These are phyloP conservation scores for Limanda limanda DNA, from an alignment of 2,113 vertebrate species.

Conservation along the genomic window DNA sequence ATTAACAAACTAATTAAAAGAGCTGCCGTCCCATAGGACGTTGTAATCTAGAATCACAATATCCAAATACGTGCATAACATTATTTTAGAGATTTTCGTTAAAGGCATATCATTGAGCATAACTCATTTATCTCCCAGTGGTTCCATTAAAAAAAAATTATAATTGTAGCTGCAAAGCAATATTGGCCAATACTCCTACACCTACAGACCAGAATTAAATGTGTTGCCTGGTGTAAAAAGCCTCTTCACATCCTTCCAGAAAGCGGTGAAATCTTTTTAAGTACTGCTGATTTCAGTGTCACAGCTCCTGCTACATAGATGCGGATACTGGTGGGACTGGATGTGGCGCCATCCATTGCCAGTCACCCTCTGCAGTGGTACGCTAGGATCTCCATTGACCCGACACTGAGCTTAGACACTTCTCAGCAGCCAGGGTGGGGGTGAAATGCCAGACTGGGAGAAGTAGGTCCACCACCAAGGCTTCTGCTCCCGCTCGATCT, in stretches of 20 bases:
- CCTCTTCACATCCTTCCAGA: slow-evolving; percentile 24
- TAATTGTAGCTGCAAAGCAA: slow-evolving; percentile 29
- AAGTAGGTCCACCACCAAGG: slow-evolving; percentile 99
- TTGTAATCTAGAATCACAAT: slow-evolving; percentile 1
- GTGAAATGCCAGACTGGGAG: slow-evolving; percentile 84
- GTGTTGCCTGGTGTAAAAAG: neutral
- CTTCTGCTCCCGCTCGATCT: slow-evolving; percentile 83
- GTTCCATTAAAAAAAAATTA: neutral
- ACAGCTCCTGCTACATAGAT: slow-evolving; percentile 13
- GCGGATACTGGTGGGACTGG: slow-evolving; percentile 13
- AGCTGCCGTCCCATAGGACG: slow-evolving; percentile 25
- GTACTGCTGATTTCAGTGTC: slow-evolving; percentile 25
- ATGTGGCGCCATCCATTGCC: slow-evolving; percentile 21
- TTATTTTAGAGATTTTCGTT: slow-evolving; percentile 12
- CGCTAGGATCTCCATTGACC: neutral
- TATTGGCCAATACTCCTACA: slow-evolving; percentile 9
- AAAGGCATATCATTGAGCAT: neutral
- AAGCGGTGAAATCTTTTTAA: slow-evolving; percentile 24
- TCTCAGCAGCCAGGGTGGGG: slow-evolving; percentile 92
- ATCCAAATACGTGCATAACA: slow-evolving; percentile 17
- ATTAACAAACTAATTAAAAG: neutral
- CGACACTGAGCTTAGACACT: slow-evolving; percentile 71
- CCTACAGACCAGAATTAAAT: slow-evolving; percentile 4
- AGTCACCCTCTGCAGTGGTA: slow-evolving; percentile 5
- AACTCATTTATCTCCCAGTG: neutral